phyloP scores from a whole-genome alignment of 1,140 invertebrate species.

The Potamilus streckersoni region DNA sequence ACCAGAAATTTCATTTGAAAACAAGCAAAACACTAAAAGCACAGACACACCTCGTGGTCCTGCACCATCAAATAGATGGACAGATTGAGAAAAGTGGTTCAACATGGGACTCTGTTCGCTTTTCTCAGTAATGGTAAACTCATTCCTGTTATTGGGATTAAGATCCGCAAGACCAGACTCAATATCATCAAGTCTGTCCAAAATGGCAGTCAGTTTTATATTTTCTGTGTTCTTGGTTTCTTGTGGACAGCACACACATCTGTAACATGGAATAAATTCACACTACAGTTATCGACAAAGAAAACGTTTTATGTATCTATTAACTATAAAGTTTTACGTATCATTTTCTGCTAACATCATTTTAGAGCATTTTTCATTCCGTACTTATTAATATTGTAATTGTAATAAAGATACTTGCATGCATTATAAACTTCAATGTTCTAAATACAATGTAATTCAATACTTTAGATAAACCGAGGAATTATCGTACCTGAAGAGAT shows the following conservation, averaged over 20 bases:
- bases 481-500: conserved; percentile 29
- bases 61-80: conserved; percentile 20
- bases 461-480: too few relatives aligned
- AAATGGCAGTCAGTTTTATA: conserved; percentile 27
- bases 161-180: conserved; percentile 11
- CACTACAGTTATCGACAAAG: too few relatives aligned
- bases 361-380: too few relatives aligned
- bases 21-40: too few relatives aligned
- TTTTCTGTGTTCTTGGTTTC: conserved; percentile 19
- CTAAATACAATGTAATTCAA: background rate
- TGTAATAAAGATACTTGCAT: too few relatives aligned
- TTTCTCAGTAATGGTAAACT: background rate
- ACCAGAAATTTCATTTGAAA: too few relatives aligned
- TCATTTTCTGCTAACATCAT: too few relatives aligned
- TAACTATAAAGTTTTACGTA: too few relatives aligned
- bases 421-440: background rate
- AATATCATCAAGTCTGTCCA: conserved; percentile 35
- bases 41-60: conserved; percentile 13
- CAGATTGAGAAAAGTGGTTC: conserved; percentile 12
- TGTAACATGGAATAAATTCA: background rate
- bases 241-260: conserved; percentile 30
- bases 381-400: too few relatives aligned
- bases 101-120: background rate
- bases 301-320: too few relatives aligned
- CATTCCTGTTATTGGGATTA: background rate